Evolutionary conservation across 2,888 invertebrate genomes (phyloP).

Genomic region (Aelia acuminata): DNA sequence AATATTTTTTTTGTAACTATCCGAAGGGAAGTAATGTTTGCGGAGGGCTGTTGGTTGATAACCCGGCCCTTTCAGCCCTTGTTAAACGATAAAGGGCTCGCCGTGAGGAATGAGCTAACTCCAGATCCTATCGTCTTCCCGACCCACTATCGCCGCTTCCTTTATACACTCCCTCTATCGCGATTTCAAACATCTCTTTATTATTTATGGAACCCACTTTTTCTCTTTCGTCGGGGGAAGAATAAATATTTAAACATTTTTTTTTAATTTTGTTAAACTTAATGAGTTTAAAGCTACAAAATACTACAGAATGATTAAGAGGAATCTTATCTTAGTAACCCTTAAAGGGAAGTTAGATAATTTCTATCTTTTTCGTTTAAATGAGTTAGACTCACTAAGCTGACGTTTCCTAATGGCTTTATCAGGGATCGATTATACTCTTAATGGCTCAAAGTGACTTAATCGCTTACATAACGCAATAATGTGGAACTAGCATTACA

Average conservation of each 20-base stretch:
- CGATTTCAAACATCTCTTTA: slow-evolving; percentile 16
- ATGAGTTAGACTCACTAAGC: background rate
- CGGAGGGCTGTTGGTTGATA: background rate
- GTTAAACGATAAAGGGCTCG: slow-evolving; percentile 18
- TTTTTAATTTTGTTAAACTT: too few species aligned
- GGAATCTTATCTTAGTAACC: background rate
- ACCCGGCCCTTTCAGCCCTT: slow-evolving; percentile 1
- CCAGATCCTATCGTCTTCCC: background rate
- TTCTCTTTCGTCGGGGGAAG: background rate
- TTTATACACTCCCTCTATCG: background rate
- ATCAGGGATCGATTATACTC: too few species aligned
- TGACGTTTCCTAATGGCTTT: background rate
- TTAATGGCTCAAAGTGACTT: too few species aligned
- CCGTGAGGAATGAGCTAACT: slow-evolving; percentile 6
- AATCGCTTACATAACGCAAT: too few species aligned
- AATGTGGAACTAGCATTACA: too few species aligned
- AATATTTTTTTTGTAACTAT: background rate
- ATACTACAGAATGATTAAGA: background rate
- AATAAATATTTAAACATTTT: background rate
- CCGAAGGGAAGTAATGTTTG: background rate
- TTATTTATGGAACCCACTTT: background rate
- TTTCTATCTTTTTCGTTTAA: background rate
- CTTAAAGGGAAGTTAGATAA: background rate
- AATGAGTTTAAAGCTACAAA: background rate
- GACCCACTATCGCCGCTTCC: background rate